Evolutionary conservation across 2,113 vertebrate species (phyloP), one percentile per base, ranked within the genome.

Genomic region (Rhinolophus sinicus): DNA sequence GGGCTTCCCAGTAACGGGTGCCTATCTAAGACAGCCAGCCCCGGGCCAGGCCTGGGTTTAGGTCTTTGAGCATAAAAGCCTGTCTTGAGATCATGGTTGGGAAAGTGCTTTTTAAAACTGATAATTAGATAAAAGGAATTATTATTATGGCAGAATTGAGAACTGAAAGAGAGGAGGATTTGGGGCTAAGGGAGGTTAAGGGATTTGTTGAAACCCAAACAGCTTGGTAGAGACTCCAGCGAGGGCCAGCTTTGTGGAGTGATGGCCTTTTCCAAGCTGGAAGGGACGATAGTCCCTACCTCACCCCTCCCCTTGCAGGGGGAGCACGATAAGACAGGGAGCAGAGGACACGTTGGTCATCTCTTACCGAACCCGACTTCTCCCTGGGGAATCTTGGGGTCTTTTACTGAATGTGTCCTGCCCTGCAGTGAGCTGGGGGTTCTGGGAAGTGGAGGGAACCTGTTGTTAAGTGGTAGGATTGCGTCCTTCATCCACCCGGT

Each of bases 21-120:
- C 77, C 54, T 38, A 9, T 76, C 62, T 90, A 12, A 76, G 78
- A 67, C 28, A 33, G 24, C 76, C n/a, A 0, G 8, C 6, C 12
- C 0, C 5, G 14, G 8, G 18, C 69, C 1, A 1, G 76, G 0
- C 3, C 73, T 93, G n/a, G 40, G 24, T n/a, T 0, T 78, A 73
- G 35, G 38, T 50, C 38, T 26, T 35, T 22, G 65, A 60, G 64
- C 26, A 86, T 8, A 33, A 38, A 64, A 12, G 38, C 80, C 28
- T 47, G 21, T 64, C 58, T 64, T 64, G 75, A 78, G 73, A 19
- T 89, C 62, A 18, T 40, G 19, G 28, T 16, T 83, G 67, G 75
- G 38, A 77, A 92, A 65, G 26, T 86, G 10, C n/a, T 87, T 92
- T 92, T 84, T 47, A 76, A 91, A 91, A 67, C 69, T 22, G 73